phyloP scores from a whole-genome alignment of 2,797 vertebrate genomes.

The Triplophysa bombifrons region DNA sequence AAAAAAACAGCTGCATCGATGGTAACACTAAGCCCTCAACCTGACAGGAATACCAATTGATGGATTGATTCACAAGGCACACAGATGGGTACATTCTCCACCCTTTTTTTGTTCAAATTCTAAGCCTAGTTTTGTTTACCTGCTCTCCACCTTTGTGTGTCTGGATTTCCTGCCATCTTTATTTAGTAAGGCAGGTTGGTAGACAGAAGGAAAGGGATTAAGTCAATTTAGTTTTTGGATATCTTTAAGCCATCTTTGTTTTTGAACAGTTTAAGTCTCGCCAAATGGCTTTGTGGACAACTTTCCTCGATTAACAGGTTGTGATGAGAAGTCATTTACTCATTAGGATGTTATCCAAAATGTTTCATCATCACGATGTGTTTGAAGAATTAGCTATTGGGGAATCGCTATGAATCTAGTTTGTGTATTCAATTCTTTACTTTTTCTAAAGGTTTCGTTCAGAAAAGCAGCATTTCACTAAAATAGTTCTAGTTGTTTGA shows the following conservation, averaged over 20 bases:
- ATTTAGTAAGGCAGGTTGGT: slow-evolving; percentile 9
- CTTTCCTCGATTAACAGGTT: not conserved
- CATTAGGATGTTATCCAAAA: not conserved
- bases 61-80: slow-evolving; percentile 72
- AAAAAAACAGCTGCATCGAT: slow-evolving; percentile 56
- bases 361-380: not conserved
- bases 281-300: slow-evolving; percentile 16
- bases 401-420: not conserved
- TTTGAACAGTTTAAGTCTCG: slow-evolving; percentile 1
- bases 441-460: not conserved
- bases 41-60: slow-evolving; percentile 67
- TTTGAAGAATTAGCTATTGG: not conserved
- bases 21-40: slow-evolving; percentile 65
- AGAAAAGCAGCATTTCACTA: not conserved
- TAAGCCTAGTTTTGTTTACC: slow-evolving; percentile 31
- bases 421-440: not conserved
- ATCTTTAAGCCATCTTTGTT: slow-evolving; percentile 10
- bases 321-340: slow-evolving; percentile 18
- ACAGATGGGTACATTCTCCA: slow-evolving; percentile 40
- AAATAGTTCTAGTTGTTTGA: not conserved
- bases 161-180: slow-evolving; percentile 15
- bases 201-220: slow-evolving; percentile 19
- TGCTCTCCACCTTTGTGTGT: slow-evolving; percentile 22
- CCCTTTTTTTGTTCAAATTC: slow-evolving; percentile 34
- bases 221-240: not conserved